Percentiles rank a stretch among this genome's conserved stretches.
Evolutionary conservation across 2,113 vertebrate species (phyloP).

Genomic region (Choloepus hoffmanni): DNA sequence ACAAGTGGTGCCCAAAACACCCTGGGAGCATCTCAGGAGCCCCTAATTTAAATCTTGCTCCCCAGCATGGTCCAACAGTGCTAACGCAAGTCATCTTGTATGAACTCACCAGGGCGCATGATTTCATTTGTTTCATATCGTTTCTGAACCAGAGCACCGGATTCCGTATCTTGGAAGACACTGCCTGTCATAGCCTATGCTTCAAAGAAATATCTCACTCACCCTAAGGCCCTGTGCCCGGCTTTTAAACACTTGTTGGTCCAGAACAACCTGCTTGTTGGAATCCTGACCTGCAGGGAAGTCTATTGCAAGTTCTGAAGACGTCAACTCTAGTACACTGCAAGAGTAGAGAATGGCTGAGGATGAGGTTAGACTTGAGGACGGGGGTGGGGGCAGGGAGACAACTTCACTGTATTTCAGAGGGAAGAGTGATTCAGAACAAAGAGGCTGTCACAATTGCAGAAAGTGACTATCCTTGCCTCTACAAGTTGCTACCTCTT

Average conservation of each 20-base stretch:
- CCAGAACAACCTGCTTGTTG: neutral
- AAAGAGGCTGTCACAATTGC: neutral
- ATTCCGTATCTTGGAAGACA: neutral
- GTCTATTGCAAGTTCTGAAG: neutral
- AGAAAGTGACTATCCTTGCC: neutral
- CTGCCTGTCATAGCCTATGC: neutral
- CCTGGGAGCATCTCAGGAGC: neutral
- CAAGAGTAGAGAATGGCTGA: neutral
- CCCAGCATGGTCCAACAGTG: neutral
- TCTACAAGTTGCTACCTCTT: neutral
- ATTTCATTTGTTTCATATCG: neutral
- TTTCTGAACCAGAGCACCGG: neutral
- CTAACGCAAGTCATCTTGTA: neutral
- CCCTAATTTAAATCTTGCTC: neutral
- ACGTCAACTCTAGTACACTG: neutral
- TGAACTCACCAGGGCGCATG: rapidly evolving
- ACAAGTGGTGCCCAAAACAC: neutral
- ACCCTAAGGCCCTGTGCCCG: neutral
- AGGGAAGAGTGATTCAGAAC: neutral
- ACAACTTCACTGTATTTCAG: neutral
- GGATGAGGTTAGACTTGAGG: rapidly evolving
- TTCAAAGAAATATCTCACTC: neutral
- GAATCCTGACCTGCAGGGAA: neutral
- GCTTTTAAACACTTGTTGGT: neutral
- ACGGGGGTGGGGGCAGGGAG: neutral